Evolutionary conservation across 64 coral and sea anemone genomes (phyloP).

Genomic region (Montipora efflorescens): DNA sequence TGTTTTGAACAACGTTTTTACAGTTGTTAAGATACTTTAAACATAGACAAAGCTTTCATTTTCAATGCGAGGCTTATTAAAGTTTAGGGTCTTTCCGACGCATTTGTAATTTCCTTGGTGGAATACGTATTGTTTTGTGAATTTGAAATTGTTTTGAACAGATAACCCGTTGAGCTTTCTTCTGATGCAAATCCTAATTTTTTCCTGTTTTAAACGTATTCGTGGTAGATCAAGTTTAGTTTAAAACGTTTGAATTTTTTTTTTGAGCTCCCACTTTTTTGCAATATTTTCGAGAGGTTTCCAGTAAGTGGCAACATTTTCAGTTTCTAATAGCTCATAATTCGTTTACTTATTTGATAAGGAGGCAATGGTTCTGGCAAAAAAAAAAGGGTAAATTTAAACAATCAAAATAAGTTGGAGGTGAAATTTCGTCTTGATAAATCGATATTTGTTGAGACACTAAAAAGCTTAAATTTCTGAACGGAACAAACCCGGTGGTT

Average conservation of each 20-base stretch:
- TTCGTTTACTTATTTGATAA: background rate
- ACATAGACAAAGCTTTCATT: background rate
- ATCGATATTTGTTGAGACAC: too few relatives aligned
- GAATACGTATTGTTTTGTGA: background rate
- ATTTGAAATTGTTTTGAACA: conserved; percentile 38
- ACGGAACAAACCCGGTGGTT: too few relatives aligned
- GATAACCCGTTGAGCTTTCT: background rate
- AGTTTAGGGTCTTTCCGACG: conserved; percentile 2
- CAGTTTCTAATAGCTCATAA: background rate
- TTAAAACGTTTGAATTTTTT: background rate
- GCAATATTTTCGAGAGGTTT: background rate
- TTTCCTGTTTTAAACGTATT: background rate
- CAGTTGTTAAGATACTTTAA: background rate
- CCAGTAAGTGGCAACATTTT: background rate
- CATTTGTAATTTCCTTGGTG: conserved; percentile 13
- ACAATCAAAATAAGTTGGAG: too few relatives aligned
- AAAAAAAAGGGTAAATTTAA: background rate
- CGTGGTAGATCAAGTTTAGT: background rate
- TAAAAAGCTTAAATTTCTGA: background rate
- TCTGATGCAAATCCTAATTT: background rate
- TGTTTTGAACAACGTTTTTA: background rate
- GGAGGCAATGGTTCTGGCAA: background rate
- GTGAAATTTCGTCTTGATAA: too few relatives aligned
- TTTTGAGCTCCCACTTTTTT: background rate
- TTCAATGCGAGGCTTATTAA: conserved; percentile 19